These are phyloP conservation scores for Porites lutea DNA, from an alignment of 64 coral and sea anemone genomes.

Conservation along the genomic window DNA sequence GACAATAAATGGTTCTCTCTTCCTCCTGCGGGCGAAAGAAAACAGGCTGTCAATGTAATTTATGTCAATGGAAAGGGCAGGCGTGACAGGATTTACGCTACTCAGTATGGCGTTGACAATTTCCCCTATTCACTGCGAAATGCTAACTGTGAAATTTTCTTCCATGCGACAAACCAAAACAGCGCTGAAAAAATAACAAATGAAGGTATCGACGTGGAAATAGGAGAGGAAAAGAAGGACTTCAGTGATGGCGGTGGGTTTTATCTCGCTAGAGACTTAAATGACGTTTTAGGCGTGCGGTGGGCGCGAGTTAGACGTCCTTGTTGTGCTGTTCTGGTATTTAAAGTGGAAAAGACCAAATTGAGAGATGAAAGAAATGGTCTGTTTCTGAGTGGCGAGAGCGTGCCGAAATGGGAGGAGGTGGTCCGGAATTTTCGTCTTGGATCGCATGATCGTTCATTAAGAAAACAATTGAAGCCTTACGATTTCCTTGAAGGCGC, in stretches of 20 bases:
- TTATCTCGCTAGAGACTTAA: slow-evolving; percentile 54
- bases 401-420: neutral
- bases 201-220: slow-evolving; percentile 38
- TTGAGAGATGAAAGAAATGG: neutral
- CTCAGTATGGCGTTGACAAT: neutral
- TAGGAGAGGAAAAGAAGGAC: slow-evolving; percentile 42
- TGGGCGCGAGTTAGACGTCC: slow-evolving; percentile 8
- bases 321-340: slow-evolving; percentile 62
- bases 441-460: too few relatives aligned
- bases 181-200: slow-evolving; percentile 61
- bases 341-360: neutral
- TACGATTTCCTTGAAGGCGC: slow-evolving; percentile 7
- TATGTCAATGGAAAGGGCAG: neutral
- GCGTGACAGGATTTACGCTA: neutral
- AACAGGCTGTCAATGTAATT: neutral
- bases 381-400: neutral
- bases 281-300: slow-evolving; percentile 7
- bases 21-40: too few relatives aligned
- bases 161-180: slow-evolving; percentile 79
- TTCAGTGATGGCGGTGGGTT: slow-evolving; percentile 84
- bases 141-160: neutral
- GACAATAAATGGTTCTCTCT: neutral
- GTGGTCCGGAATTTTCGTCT: neutral
- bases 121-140: neutral
- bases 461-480: neutral